phyloP scores from a whole-genome alignment of 37 sponge, comb jelly and placozoan species.

The Diacarnus erythraeanus region DNA sequence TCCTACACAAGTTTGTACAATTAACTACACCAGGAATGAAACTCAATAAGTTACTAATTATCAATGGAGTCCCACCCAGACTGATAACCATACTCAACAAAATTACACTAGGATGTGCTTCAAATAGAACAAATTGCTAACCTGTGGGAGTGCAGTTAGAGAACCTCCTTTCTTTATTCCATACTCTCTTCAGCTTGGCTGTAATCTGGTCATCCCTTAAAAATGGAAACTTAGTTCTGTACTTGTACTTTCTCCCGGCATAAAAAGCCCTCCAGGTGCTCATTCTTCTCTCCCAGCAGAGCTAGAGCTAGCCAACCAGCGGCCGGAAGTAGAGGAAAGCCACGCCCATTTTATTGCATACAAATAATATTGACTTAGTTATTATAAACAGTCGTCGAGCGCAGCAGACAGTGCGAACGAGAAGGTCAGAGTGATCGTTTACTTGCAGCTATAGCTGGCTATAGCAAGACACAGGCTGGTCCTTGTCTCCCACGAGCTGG shows the following conservation, averaged over 20 bases:
- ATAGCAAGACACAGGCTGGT: slow-evolving; percentile 88
- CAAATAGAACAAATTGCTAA: too few relatives aligned
- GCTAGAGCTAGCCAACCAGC: not conserved
- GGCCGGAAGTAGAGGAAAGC: not conserved
- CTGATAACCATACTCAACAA: too few relatives aligned
- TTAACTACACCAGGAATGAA: too few relatives aligned
- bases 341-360: not conserved
- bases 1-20: too few relatives aligned
- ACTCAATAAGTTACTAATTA: too few relatives aligned
- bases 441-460: slow-evolving; percentile 73
- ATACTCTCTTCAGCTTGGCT: slow-evolving; percentile 48
- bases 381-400: not conserved
- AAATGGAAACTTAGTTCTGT: slow-evolving; percentile 55
- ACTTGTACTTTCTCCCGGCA: slow-evolving; percentile 21
- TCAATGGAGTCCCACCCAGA: too few relatives aligned
- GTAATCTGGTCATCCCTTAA: slow-evolving; percentile 63
- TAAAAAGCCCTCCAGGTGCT: slow-evolving; percentile 31
- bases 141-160: not conserved
- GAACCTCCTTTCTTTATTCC: slow-evolving; percentile 4
- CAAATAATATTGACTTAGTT: not conserved
- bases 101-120: too few relatives aligned
- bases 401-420: not conserved
- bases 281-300: not conserved
- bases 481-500: slow-evolving; percentile 83
- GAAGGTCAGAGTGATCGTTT: not conserved